These are phyloP conservation scores for Gambusia yucatana DNA, from an alignment of 2,797 vertebrate genomes.

Conservation along the genomic window DNA sequence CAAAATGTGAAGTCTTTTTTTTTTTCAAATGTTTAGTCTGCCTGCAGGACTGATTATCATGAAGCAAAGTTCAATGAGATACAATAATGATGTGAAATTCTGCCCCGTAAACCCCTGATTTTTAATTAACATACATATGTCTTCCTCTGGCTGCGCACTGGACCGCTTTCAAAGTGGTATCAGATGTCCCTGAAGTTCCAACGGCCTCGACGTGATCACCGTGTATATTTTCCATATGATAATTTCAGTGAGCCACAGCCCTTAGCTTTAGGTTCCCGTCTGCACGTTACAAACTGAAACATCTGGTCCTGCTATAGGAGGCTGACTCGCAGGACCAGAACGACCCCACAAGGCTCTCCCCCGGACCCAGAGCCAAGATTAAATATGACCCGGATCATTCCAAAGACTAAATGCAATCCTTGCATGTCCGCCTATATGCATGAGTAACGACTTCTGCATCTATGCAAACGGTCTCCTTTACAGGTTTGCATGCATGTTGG, in stretches of 20 bases:
- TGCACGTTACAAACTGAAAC: constrained; percentile 54
- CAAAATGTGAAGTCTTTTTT: constrained; percentile 37
- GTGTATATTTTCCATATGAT: constrained; percentile 74
- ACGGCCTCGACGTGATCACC: constrained; percentile 54
- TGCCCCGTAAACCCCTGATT: constrained; percentile 53
- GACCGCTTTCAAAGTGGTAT: constrained; percentile 59
- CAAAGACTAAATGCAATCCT: constrained; percentile 33
- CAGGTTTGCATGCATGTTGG: constrained; percentile 23
- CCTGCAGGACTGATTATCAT: constrained; percentile 67
- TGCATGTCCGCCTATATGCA: constrained; percentile 16
- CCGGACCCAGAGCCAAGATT: constrained; percentile 64
- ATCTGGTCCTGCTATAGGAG: constrained; percentile 73
- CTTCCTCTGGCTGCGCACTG: constrained; percentile 35
- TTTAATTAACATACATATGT: constrained; percentile 56
- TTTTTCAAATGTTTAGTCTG: constrained; percentile 71
- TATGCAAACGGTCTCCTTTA: constrained; percentile 13
- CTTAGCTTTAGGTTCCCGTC: constrained; percentile 44
- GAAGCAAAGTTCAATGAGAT: constrained; percentile 67
- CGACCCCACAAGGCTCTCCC: constrained; percentile 50
- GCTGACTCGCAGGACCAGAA: constrained; percentile 62
- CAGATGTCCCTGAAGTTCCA: constrained; percentile 61
- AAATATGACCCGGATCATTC: constrained; percentile 62
- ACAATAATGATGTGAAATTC: constrained; percentile 68
- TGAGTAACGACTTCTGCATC: constrained; percentile 10
- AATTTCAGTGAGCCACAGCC: constrained; percentile 63